Evolutionary conservation across 2,797 vertebrate genomes (phyloP), one percentile per base, ranked within the genome.

Genomic region (Diglossa cyanea): DNA sequence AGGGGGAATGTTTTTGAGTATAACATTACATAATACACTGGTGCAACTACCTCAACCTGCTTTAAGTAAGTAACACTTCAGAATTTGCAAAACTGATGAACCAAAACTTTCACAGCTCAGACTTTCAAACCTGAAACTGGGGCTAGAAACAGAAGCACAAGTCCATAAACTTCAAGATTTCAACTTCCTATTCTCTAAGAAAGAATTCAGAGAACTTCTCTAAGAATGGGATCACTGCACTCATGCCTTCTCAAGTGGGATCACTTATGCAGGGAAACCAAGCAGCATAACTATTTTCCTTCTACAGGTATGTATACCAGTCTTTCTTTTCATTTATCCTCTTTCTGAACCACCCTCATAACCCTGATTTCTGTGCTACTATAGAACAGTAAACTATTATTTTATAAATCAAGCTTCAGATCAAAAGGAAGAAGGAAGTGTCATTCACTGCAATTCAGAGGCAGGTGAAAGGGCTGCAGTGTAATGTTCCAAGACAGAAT

Each of bases 21-120:
- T 28, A 74, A 44, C 75, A 82, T 91, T 93, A 91, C 54, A 68
- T 90, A 96, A 94, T 31, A 63, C 24, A 33, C 33, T 25, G n/a
- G 57, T 77, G 17, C 68, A 90, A 68, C 58, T 66, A 93, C 62
- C 35, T 91, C 88, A 90, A 72, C 85, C 54, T 86, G 62, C 66
- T 78, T 95, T 84, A 88, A 94, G 48, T 88, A 94, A 92, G 67
- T 70, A 90, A 80, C 92, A 86, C 54, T 68, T 88, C 1, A 1
- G 31, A 70, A 89, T 92, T 66, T 72, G 73, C 55, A 42, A 93
- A 92, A 89, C 57, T n/a, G 23, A 63, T 42, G 79, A 96, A 53
- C 48, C 74, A 86, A 92, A 96, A 93, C 71, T 92, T 95, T 88
- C 88, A 88, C 84, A 95, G 86, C 66, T 86, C 89, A 88, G 76